These are phyloP conservation scores for Triplophysa bombifrons DNA, from an alignment of 2,797 vertebrate genomes.

Conservation along the genomic window DNA sequence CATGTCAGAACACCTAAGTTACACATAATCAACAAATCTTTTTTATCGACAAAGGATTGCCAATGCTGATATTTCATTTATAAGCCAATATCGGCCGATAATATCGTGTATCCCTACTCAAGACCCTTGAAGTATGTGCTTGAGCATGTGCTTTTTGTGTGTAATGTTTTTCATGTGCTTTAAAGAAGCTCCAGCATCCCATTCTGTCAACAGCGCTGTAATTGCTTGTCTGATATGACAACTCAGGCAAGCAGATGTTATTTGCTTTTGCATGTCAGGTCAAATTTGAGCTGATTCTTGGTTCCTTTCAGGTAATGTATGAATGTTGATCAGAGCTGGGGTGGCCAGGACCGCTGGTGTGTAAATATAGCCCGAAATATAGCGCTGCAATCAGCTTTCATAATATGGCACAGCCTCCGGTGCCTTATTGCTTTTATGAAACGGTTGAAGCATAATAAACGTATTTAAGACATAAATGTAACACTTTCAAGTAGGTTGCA, in stretches of 20 bases:
- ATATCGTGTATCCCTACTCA: too few relatives aligned
- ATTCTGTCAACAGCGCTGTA: slow-evolving; percentile 50
- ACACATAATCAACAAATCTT: too few relatives aligned
- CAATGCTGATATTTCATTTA: too few relatives aligned
- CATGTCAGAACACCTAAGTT: too few relatives aligned
- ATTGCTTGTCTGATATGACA: slow-evolving; percentile 58
- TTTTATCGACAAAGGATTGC: too few relatives aligned
- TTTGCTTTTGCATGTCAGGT: slow-evolving; percentile 59
- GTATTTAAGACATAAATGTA: too few relatives aligned
- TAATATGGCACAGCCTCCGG: too few relatives aligned
- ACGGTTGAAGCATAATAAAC: too few relatives aligned
- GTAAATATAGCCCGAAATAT: not conserved
- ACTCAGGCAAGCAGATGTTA: slow-evolving; percentile 54
- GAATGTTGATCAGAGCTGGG: slow-evolving; percentile 20
- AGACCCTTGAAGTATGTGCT: slow-evolving; percentile 4
- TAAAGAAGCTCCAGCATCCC: slow-evolving; percentile 48
- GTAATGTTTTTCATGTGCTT: slow-evolving; percentile 33
- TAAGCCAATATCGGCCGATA: too few relatives aligned
- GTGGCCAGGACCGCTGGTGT: not conserved
- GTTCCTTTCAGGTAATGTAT: slow-evolving; percentile 47
- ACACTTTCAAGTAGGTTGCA: too few relatives aligned
- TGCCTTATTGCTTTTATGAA: too few relatives aligned
- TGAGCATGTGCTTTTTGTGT: slow-evolving; percentile 14
- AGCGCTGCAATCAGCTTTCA: too few relatives aligned
- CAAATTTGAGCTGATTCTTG: slow-evolving; percentile 55